A percentile compares a stretch with the other conserved stretches of the same genome.
Evolutionary conservation across 2,113 vertebrate genomes (phyloP).

Genomic region (Corythornis cristatus): DNA sequence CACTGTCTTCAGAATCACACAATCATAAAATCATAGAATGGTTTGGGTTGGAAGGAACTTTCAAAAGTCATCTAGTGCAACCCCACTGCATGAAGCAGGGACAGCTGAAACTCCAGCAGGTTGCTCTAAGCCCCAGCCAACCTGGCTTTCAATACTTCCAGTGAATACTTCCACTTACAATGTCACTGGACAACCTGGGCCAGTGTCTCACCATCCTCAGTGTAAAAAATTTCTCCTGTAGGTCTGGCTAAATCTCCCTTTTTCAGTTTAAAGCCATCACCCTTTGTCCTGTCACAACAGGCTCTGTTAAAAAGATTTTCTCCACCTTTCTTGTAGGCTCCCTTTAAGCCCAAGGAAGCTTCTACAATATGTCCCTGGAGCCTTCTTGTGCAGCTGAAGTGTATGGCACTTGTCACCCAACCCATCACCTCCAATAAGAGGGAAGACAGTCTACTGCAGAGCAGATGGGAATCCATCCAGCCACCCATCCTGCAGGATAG

Average conservation of each 20-base stretch:
- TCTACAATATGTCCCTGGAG: too few relatives aligned
- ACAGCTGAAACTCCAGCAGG: not conserved
- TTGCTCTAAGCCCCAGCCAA: not conserved
- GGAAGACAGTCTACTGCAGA: too few relatives aligned
- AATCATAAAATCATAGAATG: not conserved
- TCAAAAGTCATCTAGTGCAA: not conserved
- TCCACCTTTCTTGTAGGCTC: too few relatives aligned
- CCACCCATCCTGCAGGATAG: not conserved
- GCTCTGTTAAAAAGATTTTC: too few relatives aligned
- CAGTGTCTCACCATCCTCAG: not conserved
- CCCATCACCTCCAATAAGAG: too few relatives aligned
- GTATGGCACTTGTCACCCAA: too few relatives aligned
- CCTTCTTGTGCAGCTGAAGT: too few relatives aligned
- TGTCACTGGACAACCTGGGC: not conserved
- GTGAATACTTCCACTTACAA: not conserved
- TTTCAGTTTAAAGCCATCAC: not conserved
- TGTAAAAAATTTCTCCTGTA: not conserved
- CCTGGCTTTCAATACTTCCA: not conserved
- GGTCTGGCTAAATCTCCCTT: not conserved
- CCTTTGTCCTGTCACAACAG: too few relatives aligned
- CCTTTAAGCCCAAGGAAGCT: too few relatives aligned
- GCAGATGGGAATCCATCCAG: too few relatives aligned
- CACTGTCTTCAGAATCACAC: not conserved
- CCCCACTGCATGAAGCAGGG: not conserved
- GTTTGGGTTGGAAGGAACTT: not conserved